Base-by-base conservation (phyloP, 2,888 invertebrate species). In the Scaptomyza polygonia region DNA sequence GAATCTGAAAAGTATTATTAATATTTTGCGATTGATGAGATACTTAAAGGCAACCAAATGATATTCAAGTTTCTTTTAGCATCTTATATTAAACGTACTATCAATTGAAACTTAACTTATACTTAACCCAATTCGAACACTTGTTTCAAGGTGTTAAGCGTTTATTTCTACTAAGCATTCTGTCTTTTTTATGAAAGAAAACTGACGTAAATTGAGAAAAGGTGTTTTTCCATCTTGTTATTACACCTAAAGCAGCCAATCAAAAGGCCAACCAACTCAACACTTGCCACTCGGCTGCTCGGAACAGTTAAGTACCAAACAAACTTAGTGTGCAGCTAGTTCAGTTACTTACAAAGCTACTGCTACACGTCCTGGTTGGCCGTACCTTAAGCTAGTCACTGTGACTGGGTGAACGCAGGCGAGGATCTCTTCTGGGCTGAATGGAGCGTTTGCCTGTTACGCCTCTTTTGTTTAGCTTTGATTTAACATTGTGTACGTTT, bases 401-500 rank as follows among this genome's bases (percentile, higher is more conserved):
- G 32, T 59, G 32, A 27, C 29, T 21, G 14, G 40, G 25, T 45
- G 56, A 43, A 48, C n/a, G n/a, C 53, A 32, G 12, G 18, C 39
- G 21, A 47, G 45, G 16, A 30, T 45, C 56, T 53, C 48, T 47
- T 32, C 12, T 25, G 25, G 25, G 25, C 25, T 25, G 25, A 5
- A 8, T 18, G 48, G 21, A 49, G 57, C 53, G 57, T 52, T 72
- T 61, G 66, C 67, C 71, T 71, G 86, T 74, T 82, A 78, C 82
- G 82, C 85, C 81, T 86, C 82, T 81, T 84, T 86, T 82, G 82
- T 84, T 82, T 82, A 71, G 82, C 82, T 82, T 82, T 82, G 82
- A 86, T 82, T 84, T 73, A 82, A 86, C 82, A 82, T 84, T 82
- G 86, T 82, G 82, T 86, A 76, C 82, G 87, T 82, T 82, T 86